These are phyloP conservation scores for Protophormia terraenovae DNA, from an alignment of 2,888 invertebrate species.

Conservation along the genomic window DNA sequence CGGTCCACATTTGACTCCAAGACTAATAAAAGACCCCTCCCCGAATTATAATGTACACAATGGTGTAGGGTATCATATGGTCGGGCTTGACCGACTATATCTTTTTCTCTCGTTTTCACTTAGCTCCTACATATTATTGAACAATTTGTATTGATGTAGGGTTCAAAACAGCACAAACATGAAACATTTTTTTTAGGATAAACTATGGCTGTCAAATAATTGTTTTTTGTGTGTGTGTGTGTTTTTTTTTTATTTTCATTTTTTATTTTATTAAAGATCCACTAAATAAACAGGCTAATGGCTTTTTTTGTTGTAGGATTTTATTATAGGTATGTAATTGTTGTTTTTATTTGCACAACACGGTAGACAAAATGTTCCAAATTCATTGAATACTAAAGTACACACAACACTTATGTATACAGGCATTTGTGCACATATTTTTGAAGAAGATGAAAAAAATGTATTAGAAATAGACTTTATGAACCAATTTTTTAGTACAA, in stretches of 20 bases:
- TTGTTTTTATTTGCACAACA: slow-evolving; percentile 38
- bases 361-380: slow-evolving; percentile 48
- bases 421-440: neutral
- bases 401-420: neutral
- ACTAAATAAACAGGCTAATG: slow-evolving; percentile 21
- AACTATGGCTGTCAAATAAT: too few relatives aligned
- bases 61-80: too few relatives aligned
- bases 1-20: too few relatives aligned
- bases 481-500: too few relatives aligned
- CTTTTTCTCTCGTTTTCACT: too few relatives aligned
- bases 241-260: neutral
- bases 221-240: neutral
- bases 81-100: too few relatives aligned
- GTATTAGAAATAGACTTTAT: too few relatives aligned
- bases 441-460: too few relatives aligned
- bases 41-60: too few relatives aligned
- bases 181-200: neutral
- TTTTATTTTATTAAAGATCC: slow-evolving; percentile 16
- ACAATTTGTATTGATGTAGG: too few relatives aligned
- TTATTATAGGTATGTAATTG: slow-evolving; percentile 29
- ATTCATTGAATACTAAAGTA: slow-evolving; percentile 50
- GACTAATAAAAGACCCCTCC: too few relatives aligned
- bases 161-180: neutral
- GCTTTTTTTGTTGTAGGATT: slow-evolving; percentile 15
- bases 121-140: too few relatives aligned